Base-by-base conservation (phyloP, 2,888 invertebrate genomes). In the Idaea biselata region DNA sequence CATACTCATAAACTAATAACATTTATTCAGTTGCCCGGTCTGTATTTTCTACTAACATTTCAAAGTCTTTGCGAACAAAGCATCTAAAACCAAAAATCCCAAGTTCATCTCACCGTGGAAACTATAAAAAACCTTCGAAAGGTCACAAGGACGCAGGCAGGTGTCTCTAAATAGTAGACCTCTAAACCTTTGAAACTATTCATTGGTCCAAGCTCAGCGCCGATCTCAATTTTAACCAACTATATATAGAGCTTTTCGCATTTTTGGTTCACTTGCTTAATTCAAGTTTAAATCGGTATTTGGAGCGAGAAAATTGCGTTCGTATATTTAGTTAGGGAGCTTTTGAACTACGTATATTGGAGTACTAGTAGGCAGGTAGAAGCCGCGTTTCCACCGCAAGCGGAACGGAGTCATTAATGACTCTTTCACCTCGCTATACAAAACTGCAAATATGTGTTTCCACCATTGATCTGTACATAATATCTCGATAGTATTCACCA, bases 151-250 rank as follows among this genome's bases (percentile, higher is more conserved):
- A 81, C 78, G 73, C 75, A 73, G 67, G 63, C 81, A 80, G 80
- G 83, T 84, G 82, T 79, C 81, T 80, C 79, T 82, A 87, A 87
- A 88, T 86, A 87, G 84, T 79, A 81, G 75, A 76, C 25, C 25
- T 25, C 25, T 1, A 78, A 75, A 70, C 79, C 81, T 85, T 84
- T 84, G 81, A 81, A 89, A 88, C 88, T 88, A 88, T 81, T 82
- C 84, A 83, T 65, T 84, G 83, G 79, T 60, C 73, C 73, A 55
- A 7, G 25, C 25, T 25, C 44, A 44, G 8, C 44, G 11, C 8
- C 44, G 11, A 11, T 44, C 44, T 44, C 44, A 11, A n/a, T 44
- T 44, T 44, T 44, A 44, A 44, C 44, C 14, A 44, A 44, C 44
- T 44, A 44, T 44, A 44, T 44, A 14, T 44, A 44, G 44, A 44